Percentiles rank a stretch among this genome's conserved stretches.
phyloP scores from a whole-genome alignment of 2,797 vertebrate genomes.

The Ammospiza maritima region DNA sequence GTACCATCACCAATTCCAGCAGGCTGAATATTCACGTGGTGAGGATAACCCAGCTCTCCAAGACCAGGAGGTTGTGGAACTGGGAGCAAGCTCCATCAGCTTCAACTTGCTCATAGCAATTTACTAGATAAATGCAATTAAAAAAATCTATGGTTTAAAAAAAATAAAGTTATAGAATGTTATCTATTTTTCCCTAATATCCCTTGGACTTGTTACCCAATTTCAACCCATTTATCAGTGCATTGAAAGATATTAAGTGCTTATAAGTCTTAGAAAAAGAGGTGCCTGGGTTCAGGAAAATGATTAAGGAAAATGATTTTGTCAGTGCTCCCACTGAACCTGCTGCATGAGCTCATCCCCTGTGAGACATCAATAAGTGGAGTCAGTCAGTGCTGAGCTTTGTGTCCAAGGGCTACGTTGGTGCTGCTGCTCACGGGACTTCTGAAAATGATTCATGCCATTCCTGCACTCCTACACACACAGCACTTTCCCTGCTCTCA shows the following conservation, averaged over 20 bases:
- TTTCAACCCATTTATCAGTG: not conserved
- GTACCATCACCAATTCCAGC: not conserved
- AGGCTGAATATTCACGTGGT: not conserved
- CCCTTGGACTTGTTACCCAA: not conserved
- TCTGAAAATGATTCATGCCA: not conserved
- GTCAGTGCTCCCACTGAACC: constrained; percentile 2
- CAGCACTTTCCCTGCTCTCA: not conserved
- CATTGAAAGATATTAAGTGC: not conserved
- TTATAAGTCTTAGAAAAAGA: not conserved
- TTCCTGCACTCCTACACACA: not conserved
- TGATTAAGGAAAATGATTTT: constrained; percentile 2
- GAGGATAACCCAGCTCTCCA: not conserved
- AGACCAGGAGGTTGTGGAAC: not conserved
- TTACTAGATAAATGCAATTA: not conserved
- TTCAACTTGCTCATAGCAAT: not conserved
- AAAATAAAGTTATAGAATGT: not conserved
- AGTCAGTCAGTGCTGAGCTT: not conserved
- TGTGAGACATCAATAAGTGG: not conserved
- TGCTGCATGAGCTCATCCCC: constrained; percentile 17
- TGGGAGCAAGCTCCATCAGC: not conserved
- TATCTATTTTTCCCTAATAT: not conserved
- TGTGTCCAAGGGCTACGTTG: not conserved
- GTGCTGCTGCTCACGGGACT: constrained; percentile 33
- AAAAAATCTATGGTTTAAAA: not conserved
- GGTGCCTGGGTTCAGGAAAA: not conserved